phyloP scores from a whole-genome alignment of 2,888 invertebrate genomes.

The Chrysolina haemoptera region DNA sequence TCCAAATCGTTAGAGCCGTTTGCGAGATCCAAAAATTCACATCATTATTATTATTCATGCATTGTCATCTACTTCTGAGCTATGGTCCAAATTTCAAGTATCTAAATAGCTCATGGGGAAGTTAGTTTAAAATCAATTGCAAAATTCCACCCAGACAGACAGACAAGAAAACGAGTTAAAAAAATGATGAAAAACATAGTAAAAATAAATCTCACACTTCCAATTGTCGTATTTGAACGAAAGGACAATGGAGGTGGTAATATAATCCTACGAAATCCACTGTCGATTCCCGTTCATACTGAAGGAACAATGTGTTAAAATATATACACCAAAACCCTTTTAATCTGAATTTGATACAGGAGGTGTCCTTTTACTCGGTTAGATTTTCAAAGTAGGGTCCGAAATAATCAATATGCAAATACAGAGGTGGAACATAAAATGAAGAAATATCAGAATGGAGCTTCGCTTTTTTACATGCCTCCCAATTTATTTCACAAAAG shows the following conservation, averaged over 20 bases:
- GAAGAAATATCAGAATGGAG: not conserved
- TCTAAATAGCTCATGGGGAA: no score
- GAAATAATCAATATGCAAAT: slow-evolving; percentile 30
- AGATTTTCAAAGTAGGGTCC: slow-evolving; percentile 25
- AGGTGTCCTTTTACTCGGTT: slow-evolving; percentile 4
- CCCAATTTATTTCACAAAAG: no score
- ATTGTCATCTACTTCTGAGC: no score
- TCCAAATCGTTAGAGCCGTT: no score
- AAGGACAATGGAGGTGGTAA: slow-evolving; percentile 32
- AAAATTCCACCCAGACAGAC: no score
- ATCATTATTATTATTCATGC: no score
- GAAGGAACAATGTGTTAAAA: slow-evolving; percentile 26
- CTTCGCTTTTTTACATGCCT: no score
- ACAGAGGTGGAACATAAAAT: slow-evolving; percentile 9
- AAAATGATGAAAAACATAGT: no score
- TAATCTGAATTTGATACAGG: slow-evolving; percentile 43
- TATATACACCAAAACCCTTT: slow-evolving; percentile 35
- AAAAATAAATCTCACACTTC: slow-evolving; percentile 33
- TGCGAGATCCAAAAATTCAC: no score
- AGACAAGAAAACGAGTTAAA: no score
- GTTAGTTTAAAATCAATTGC: no score
- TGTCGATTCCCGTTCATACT: slow-evolving; percentile 24
- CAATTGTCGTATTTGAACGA: slow-evolving; percentile 16
- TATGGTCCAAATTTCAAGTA: no score
- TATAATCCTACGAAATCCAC: slow-evolving; percentile 32